Base-by-base conservation (phyloP, 2,113 vertebrate species). In the Sclerurus mexicanus region DNA sequence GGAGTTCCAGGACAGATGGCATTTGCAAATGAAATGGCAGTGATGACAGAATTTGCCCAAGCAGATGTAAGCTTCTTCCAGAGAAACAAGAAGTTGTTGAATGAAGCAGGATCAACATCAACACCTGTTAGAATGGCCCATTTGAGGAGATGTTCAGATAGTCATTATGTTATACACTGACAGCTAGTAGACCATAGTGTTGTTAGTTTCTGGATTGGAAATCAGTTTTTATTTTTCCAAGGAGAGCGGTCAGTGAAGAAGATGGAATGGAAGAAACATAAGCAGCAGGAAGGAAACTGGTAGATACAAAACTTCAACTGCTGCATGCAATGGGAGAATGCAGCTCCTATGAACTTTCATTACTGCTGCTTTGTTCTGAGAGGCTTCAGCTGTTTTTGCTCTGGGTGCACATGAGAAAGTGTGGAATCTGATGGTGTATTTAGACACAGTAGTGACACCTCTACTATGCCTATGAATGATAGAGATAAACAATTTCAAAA, bases 21-120 rank as follows among this genome's bases (percentile, higher is more conserved):
- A 90, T 95, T 95, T 90, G 56, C 83, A 92, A 96, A 95, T 92
- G 84, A 95, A 96, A 95, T 78, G 73, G 80, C 52, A 77, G 76
- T 33, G 96, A 92, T 96, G 95, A 97, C 93, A 96, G 96, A 90
- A 93, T 78, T 95, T 95, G 64, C 76, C 52, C 64, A 95, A 95
- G 73, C 93, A 97, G 89, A 97, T 91, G 76, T 68, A 93, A 90
- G 60, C 60, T 87, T 88, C 84, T 97, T 96, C 93, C 83, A 93
- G 77, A 52, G 91, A 95, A 96, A 93, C 93, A 95, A 95, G 89
- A 60, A 92, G 94, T 68, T 94, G 95, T 87, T 97, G 95, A 95
- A 93, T 95, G 95, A 97, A 92, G 76, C 42, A 84, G 91, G 39
- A 93, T 90, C 86, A 89, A 75, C 68, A 92, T 95, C 93, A 97